Conservation (phyloP, 2,797 vertebrate genomes). For the Brotula barbata region DNA sequence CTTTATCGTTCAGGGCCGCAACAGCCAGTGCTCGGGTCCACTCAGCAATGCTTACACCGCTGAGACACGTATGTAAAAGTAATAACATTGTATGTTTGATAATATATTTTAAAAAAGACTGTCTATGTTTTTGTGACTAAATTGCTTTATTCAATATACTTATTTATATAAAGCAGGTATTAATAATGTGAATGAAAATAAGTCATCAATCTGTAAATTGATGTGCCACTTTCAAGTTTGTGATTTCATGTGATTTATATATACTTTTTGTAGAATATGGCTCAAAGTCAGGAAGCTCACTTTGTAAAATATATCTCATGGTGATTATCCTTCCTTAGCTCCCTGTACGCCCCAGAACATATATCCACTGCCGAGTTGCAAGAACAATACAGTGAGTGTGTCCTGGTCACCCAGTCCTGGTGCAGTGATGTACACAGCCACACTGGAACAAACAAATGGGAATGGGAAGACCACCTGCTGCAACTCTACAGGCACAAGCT, state of each 20-base stretch:
- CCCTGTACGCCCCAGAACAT: slow-evolving; percentile 77
- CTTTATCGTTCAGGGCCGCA: slow-evolving; percentile 65
- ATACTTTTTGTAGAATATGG: background rate
- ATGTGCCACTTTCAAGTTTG: no score
- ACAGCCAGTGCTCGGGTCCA: slow-evolving; percentile 69
- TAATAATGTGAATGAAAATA: no score
- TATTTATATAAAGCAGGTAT: no score
- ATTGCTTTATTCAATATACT: no score
- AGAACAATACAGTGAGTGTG: slow-evolving; percentile 53
- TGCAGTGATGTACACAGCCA: slow-evolving; percentile 73
- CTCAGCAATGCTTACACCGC: slow-evolving; percentile 64
- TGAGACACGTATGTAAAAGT: slow-evolving; percentile 71
- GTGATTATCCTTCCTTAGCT: slow-evolving; percentile 52
- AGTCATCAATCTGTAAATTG: no score
- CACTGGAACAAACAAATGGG: slow-evolving; percentile 59
- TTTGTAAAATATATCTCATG: background rate
- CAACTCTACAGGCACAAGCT: slow-evolving; percentile 55
- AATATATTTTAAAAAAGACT: no score
- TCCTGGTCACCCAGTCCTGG: slow-evolving; percentile 68
- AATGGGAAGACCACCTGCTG: slow-evolving; percentile 65
- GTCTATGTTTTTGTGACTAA: background rate
- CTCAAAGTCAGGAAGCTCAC: background rate
- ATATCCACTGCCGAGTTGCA: slow-evolving; percentile 45
- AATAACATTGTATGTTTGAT: no score
- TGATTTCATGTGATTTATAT: no score